A percentile compares a stretch with the other conserved stretches of the same genome.
phyloP scores from a whole-genome alignment of 1,140 invertebrate genomes.

The Vanessa tameamea region DNA sequence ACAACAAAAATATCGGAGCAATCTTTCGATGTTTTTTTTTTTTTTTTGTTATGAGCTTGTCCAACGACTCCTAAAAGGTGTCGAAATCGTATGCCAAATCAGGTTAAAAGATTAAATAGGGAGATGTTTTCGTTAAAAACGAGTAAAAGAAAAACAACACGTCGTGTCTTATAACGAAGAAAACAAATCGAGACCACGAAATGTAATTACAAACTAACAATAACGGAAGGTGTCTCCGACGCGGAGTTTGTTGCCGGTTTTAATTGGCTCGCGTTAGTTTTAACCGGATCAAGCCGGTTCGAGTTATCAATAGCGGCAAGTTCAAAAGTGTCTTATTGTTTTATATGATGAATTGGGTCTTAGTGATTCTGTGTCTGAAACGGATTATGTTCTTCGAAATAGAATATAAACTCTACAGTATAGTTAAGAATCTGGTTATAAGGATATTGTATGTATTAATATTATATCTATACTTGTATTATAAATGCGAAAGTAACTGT shows the following conservation, averaged over 20 bases:
- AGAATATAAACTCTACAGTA: too few species aligned
- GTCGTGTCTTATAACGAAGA: not conserved
- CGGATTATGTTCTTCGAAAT: too few species aligned
- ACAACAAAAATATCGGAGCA: too few species aligned
- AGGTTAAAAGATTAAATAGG: too few species aligned
- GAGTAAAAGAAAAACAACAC: too few species aligned
- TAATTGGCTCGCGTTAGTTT: slow-evolving; percentile 46
- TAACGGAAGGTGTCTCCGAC: slow-evolving; percentile 17
- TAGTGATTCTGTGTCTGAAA: not conserved
- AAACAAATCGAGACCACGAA: not conserved
- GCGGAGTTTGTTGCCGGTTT: slow-evolving; percentile 39
- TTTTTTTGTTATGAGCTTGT: too few species aligned
- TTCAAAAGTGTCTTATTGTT: slow-evolving; percentile 26
- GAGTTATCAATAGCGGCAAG: slow-evolving; percentile 28
- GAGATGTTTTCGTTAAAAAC: too few species aligned
- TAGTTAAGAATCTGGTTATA: too few species aligned
- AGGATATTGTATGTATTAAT: too few species aligned
- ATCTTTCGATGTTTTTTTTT: too few species aligned
- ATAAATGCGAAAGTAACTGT: too few species aligned
- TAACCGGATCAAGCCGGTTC: slow-evolving; percentile 41
- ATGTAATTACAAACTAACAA: not conserved
- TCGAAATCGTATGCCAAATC: not conserved
- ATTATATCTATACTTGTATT: too few species aligned
- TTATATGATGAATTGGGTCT: slow-evolving; percentile 6
- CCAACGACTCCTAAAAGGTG: not conserved